A percentile compares a stretch with the other conserved stretches of the same genome.
Conservation (phyloP, 2,113 vertebrate species). For the Nothoprocta perdicaria region DNA sequence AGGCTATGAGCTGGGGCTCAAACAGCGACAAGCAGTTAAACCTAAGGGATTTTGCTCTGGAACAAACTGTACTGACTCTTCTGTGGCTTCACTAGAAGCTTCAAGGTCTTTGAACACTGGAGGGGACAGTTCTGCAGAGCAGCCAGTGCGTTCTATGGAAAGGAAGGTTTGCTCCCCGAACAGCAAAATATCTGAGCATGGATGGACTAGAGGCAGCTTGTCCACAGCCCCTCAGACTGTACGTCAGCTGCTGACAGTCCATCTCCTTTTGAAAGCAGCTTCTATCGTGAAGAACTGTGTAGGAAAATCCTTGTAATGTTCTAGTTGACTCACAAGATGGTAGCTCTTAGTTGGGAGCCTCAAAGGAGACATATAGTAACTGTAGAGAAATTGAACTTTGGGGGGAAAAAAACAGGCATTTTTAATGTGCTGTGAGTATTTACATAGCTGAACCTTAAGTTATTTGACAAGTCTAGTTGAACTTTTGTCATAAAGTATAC, state of each 20-base stretch:
- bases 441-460: conserved; percentile 23
- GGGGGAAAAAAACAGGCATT: background rate
- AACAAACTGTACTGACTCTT: background rate
- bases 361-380: background rate
- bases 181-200: background rate
- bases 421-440: background rate
- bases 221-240: background rate
- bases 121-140: background rate
- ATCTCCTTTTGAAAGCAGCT: background rate
- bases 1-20: background rate
- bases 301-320: background rate
- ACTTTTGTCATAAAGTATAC: conserved; percentile 31
- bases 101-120: background rate
- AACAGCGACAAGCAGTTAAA: background rate
- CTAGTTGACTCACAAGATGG: background rate
- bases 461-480: conserved; percentile 31
- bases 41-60: background rate
- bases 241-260: background rate
- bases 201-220: background rate
- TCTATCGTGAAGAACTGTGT: background rate
- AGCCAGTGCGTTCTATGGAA: background rate
- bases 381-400: background rate
- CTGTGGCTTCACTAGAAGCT: background rate
- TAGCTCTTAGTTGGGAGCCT: background rate
- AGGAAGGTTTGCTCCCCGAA: background rate